A percentile compares a stretch with the other conserved stretches of the same genome.
phyloP scores from a whole-genome alignment of 2,113 vertebrate genomes.

The Gymnocephalus cernua region DNA sequence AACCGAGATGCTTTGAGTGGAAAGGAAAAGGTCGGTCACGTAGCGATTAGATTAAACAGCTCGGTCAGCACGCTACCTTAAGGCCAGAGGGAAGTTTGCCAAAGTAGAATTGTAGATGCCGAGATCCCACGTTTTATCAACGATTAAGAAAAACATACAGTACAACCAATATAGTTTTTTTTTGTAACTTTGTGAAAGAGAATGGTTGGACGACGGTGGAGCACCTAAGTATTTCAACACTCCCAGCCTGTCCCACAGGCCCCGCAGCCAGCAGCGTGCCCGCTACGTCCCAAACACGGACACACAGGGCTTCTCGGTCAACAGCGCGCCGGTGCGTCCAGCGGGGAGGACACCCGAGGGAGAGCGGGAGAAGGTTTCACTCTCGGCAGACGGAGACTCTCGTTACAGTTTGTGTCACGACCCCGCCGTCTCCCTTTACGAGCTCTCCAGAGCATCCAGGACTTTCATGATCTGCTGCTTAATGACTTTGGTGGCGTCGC shows the following conservation, averaged over 20 bases:
- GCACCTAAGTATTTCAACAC: constrained; percentile 67
- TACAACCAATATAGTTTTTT: constrained; percentile 26
- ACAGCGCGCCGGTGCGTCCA: constrained; percentile 61
- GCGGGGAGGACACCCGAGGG: constrained; percentile 31
- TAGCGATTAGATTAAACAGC: constrained; percentile 5
- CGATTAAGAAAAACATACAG: constrained; percentile 46
- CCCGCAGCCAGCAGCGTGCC: constrained; percentile 55
- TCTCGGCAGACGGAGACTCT: constrained; percentile 39
- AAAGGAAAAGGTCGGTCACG: constrained; percentile 29
- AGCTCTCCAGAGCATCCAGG: constrained; percentile 97
- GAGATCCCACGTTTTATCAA: constrained; percentile 34
- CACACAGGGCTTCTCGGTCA: constrained; percentile 53
- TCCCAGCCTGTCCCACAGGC: constrained; percentile 54
- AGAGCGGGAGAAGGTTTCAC: constrained; percentile 24
- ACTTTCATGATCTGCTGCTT: constrained; percentile 99
- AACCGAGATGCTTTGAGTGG: neutral
- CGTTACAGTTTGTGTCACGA: constrained; percentile 57
- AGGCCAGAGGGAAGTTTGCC: constrained; percentile 62
- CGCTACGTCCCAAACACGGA: constrained; percentile 53
- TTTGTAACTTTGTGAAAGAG: constrained; percentile 52
- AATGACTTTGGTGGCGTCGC: constrained; percentile 98
- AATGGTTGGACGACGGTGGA: constrained; percentile 54
- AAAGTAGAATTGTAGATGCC: constrained; percentile 42
- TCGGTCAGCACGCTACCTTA: constrained; percentile 64
- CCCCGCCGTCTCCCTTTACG: constrained; percentile 74